Conservation (phyloP, 2,797 vertebrate species). For the Monodelphis domestica region DNA sequence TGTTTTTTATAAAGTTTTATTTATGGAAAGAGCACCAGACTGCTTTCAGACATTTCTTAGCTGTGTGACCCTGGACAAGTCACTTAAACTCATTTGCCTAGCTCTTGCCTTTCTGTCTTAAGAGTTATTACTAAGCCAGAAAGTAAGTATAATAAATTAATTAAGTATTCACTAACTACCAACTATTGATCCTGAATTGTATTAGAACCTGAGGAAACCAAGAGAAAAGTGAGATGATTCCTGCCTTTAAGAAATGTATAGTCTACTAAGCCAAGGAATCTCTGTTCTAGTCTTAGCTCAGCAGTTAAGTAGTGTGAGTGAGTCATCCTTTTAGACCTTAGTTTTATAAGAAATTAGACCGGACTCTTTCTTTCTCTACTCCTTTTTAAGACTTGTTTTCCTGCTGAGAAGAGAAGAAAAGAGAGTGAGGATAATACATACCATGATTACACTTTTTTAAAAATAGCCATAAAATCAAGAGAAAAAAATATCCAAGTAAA, state of each 20-base stretch:
- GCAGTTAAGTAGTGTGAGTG: not conserved
- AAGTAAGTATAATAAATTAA: too few relatives aligned
- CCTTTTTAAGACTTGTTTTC: not conserved
- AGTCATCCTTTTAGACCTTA: not conserved
- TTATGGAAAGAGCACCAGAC: not conserved
- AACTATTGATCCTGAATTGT: not conserved
- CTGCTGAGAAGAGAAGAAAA: too few relatives aligned
- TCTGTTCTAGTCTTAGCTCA: not conserved
- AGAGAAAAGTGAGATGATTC: not conserved
- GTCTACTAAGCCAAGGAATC: not conserved
- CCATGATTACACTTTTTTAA: too few relatives aligned
- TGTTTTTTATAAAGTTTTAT: not conserved
- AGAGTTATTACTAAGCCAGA: too few relatives aligned
- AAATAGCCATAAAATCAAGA: too few relatives aligned
- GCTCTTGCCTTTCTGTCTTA: too few relatives aligned
- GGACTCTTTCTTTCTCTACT: not conserved
- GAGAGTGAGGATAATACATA: too few relatives aligned
- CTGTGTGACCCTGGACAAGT: too few relatives aligned
- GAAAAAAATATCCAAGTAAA: too few relatives aligned
- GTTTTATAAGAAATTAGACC: not conserved
- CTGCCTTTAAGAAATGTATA: not conserved
- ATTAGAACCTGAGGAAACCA: not conserved
- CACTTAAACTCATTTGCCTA: too few relatives aligned
- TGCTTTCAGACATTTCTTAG: too few relatives aligned
- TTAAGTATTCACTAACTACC: too few relatives aligned